These are phyloP conservation scores for Lampris incognitus DNA, from an alignment of 2,113 vertebrate species.

Conservation along the genomic window DNA sequence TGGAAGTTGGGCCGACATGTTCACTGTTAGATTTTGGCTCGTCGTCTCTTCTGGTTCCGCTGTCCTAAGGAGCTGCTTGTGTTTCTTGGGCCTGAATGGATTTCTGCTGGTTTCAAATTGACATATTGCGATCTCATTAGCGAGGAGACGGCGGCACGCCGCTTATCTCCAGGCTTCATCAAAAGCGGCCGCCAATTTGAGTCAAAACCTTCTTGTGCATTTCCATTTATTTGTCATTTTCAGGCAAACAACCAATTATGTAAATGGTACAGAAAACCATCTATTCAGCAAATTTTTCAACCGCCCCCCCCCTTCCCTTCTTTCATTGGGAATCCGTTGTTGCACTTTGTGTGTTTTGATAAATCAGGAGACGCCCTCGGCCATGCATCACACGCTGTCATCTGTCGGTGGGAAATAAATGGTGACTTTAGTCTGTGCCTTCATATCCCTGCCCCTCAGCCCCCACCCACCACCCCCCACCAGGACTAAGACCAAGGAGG, in stretches of 20 bases:
- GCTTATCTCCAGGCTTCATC: slow-evolving; percentile 64
- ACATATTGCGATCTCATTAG: slow-evolving; percentile 62
- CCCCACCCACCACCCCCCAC: too few relatives aligned
- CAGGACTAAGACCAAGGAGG: slow-evolving; percentile 18
- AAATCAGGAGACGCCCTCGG: slow-evolving; percentile 71
- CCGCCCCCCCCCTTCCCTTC: slow-evolving; percentile 64
- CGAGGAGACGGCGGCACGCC: slow-evolving; percentile 27
- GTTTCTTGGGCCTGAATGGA: too few relatives aligned
- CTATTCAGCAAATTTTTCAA: slow-evolving; percentile 74
- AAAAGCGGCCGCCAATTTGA: slow-evolving; percentile 55
- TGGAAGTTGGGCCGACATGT: too few relatives aligned
- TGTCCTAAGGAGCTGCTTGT: too few relatives aligned
- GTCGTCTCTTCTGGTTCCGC: too few relatives aligned
- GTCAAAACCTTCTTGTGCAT: slow-evolving; percentile 53
- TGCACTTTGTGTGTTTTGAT: slow-evolving; percentile 73
- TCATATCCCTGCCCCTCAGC: slow-evolving; percentile 44
- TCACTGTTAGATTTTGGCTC: too few relatives aligned
- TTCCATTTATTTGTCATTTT: slow-evolving; percentile 80
- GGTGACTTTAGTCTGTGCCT: slow-evolving; percentile 48
- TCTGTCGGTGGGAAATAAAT: slow-evolving; percentile 71
- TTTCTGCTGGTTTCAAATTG: slow-evolving; percentile 44
- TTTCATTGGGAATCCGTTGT: slow-evolving; percentile 48
- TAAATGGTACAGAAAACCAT: slow-evolving; percentile 69
- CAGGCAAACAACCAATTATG: slow-evolving; percentile 80
- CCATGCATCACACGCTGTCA: slow-evolving; percentile 69